Percentiles rank a stretch among this genome's conserved stretches.
phyloP scores from a whole-genome alignment of 1,140 invertebrate genomes.

The Lepidurus couesii region DNA sequence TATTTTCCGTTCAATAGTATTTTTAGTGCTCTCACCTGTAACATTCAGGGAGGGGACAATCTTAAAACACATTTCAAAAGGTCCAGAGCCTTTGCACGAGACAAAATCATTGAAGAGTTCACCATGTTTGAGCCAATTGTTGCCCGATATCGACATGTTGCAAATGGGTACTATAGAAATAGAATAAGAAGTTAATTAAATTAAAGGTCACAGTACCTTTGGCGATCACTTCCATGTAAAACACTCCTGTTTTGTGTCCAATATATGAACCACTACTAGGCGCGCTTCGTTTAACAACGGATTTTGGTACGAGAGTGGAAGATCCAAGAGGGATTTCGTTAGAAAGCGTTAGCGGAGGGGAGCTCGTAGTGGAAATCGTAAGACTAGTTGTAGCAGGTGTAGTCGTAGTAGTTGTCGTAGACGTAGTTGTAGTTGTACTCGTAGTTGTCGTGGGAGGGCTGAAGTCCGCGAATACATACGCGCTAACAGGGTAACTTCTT shows the following conservation, averaged over 20 bases:
- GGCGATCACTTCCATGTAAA: conserved; percentile 27
- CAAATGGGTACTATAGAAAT: conserved; percentile 24
- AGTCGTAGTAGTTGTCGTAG: conserved; percentile 31
- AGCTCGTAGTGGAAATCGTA: not conserved
- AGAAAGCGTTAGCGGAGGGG: not conserved
- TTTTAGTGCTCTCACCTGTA: conserved; percentile 21
- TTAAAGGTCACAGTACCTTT: conserved; percentile 11
- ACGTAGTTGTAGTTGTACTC: conserved; percentile 30
- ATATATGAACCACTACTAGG: not conserved
- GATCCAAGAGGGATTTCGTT: not conserved
- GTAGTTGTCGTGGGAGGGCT: conserved; percentile 30
- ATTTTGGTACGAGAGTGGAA: not conserved
- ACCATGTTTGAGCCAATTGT: conserved; percentile 34
- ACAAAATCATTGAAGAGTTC: conserved; percentile 27
- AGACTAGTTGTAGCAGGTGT: conserved; percentile 26
- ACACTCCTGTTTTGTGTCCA: conserved; percentile 26
- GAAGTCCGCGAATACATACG: conserved; percentile 29
- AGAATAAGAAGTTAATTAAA: not conserved
- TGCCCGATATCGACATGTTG: conserved; percentile 28
- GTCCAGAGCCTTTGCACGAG: conserved; percentile 30
- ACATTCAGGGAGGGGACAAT: conserved; percentile 28
- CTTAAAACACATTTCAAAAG: conserved; percentile 29
- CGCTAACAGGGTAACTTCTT: conserved; percentile 25
- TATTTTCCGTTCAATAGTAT: not conserved
- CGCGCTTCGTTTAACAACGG: not conserved